A percentile compares a stretch with the other conserved stretches of the same genome.
These are phyloP conservation scores for Sebastes fasciatus DNA, from an alignment of 2,113 vertebrate species.

Conservation along the genomic window DNA sequence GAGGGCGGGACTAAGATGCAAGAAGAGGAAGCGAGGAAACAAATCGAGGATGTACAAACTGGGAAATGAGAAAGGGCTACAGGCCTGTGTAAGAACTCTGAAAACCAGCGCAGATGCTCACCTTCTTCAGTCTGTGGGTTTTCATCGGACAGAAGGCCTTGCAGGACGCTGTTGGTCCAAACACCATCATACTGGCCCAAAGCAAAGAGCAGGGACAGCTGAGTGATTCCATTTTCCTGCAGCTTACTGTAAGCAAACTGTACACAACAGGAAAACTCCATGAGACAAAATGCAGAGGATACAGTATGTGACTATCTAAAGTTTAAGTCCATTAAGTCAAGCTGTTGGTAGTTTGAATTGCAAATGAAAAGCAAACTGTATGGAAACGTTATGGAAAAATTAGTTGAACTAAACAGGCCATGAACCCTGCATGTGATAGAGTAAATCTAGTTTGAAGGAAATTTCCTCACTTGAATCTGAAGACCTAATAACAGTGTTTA, in stretches of 20 bases:
- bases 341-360: background rate
- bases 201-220: slow-evolving; percentile 87
- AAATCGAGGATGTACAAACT: no score
- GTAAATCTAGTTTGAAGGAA: background rate
- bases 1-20: no score
- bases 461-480: background rate
- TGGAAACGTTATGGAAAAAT: background rate
- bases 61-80: no score
- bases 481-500: background rate
- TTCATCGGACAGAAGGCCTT: slow-evolving; percentile 87
- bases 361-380: background rate
- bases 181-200: slow-evolving; percentile 89
- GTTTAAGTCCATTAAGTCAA: background rate
- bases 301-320: background rate
- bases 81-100: background rate
- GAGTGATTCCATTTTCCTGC: slow-evolving; percentile 88
- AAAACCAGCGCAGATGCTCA: slow-evolving; percentile 49
- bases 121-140: slow-evolving; percentile 86
- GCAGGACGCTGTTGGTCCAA: slow-evolving; percentile 89
- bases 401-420: background rate
- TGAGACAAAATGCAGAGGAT: background rate
- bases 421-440: background rate
- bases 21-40: no score
- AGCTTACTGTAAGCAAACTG: slow-evolving; percentile 90
- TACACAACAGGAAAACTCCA: slow-evolving; percentile 10